phyloP scores from a whole-genome alignment of 1,140 invertebrate genomes.

The Lordiphosa collinella region DNA sequence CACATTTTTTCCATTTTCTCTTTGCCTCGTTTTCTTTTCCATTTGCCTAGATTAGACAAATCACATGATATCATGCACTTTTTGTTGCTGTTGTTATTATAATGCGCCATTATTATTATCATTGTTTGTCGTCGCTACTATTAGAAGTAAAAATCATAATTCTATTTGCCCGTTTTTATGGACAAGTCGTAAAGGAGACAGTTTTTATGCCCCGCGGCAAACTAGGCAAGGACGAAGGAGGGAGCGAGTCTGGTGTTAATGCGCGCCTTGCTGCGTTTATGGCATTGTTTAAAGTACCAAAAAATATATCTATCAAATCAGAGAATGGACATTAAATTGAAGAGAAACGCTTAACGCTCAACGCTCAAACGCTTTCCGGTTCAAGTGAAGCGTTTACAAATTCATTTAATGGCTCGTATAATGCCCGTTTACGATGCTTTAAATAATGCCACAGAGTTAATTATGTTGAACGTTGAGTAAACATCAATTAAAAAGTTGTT shows the following conservation, averaged over 20 bases:
- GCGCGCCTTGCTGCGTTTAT: conserved; percentile 69
- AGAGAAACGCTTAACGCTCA: too few relatives aligned
- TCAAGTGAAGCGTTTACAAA: conserved; percentile 67
- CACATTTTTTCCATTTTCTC: background rate
- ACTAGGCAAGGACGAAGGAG: background rate
- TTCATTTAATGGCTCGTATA: conserved; percentile 55
- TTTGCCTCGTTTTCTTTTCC: conserved; percentile 1
- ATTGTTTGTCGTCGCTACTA: conserved; percentile 5
- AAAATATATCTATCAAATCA: conserved; percentile 16
- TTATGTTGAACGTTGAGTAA: conserved; percentile 76
- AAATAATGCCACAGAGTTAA: conserved; percentile 69
- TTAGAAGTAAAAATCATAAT: conserved; percentile 11
- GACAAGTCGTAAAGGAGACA: conserved; percentile 10
- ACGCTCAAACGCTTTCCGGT: conserved; percentile 33
- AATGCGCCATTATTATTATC: conserved; percentile 11
- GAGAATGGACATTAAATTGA: background rate
- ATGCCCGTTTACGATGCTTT: conserved; percentile 65
- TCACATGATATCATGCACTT: conserved; percentile 17
- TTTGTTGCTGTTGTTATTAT: conserved; percentile 14
- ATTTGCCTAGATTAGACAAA: conserved; percentile 10
- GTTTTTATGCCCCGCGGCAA: conserved; percentile 1
- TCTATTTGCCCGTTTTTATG: conserved; percentile 14
- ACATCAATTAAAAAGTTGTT: conserved; percentile 74
- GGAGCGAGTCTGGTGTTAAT: conserved; percentile 45
- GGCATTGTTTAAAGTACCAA: conserved; percentile 57